A percentile compares a stretch with the other conserved stretches of the same genome.
Evolutionary conservation across 2,888 invertebrate species (phyloP).

Genomic region (Leptinotarsa peninsularis): DNA sequence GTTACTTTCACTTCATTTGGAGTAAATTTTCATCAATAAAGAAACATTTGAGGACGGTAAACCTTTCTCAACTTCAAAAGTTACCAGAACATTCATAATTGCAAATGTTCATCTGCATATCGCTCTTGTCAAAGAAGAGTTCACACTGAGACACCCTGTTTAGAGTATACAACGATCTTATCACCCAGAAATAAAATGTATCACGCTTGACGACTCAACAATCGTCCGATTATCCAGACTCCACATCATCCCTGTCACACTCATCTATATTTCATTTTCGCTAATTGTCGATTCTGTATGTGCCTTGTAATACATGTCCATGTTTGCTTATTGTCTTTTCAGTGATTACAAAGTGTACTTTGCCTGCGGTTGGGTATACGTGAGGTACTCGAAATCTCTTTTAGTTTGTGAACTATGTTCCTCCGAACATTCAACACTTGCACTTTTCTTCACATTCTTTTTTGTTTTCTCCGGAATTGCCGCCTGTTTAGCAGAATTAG

Average conservation of each 20-base stretch:
- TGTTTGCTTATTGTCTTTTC: conserved; percentile 68
- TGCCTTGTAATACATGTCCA: conserved; percentile 39
- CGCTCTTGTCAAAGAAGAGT: too few species aligned
- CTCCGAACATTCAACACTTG: conserved; percentile 34
- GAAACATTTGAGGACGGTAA: too few species aligned
- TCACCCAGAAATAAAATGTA: too few species aligned
- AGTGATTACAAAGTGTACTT: conserved; percentile 86
- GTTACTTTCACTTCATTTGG: too few species aligned
- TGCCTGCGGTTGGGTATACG: conserved; percentile 88
- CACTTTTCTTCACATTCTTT: conserved; percentile 35
- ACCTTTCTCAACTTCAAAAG: too few species aligned
- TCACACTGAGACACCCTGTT: too few species aligned
- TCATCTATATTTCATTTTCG: not conserved
- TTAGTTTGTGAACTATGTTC: conserved; percentile 35
- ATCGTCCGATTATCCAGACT: not conserved
- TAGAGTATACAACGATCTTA: too few species aligned
- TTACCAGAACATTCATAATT: too few species aligned
- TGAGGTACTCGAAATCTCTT: conserved; percentile 74
- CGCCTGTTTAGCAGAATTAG: conserved; percentile 19
- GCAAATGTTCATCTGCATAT: too few species aligned
- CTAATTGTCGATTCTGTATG: conserved; percentile 9
- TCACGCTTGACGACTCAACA: too few species aligned
- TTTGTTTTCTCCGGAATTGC: conserved; percentile 20
- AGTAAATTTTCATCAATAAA: too few species aligned
- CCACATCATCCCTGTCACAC: conserved; percentile 2